Base-by-base conservation (phyloP, 2,113 vertebrate species). In the Odontophorus gujanensis region DNA sequence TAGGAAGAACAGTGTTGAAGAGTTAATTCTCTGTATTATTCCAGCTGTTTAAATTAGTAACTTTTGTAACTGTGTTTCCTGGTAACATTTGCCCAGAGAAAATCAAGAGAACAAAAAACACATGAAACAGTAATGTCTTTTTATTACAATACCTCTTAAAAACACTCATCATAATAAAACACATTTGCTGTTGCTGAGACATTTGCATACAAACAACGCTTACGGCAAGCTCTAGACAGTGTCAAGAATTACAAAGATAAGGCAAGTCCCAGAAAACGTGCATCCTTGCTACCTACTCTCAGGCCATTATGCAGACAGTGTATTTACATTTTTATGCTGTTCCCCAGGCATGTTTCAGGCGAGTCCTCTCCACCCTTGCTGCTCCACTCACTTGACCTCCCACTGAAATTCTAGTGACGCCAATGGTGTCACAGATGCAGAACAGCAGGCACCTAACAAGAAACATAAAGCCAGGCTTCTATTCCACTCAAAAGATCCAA, bases 81-180 rank as follows among this genome's bases (percentile, higher is more conserved):
- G 13, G 40, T 65, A 78, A 77, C 1, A 1, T 45, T 65, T 79
- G 38, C 62, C 32, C 15, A n/a, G 32, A 78, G 45, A 81, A 92
- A 75, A 82, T 65, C 18, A 30, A 55, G 28, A 89, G 57, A 89
- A 95, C 76, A 62, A 83, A 91, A 90, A 76, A 72, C 92, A 96
- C n/a, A 5, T 11, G 36, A 81, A 83, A 45, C 75, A 69, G 50
- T 80, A 92, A 87, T 34, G 7, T 93, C 67, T 93, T 90, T 96
- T 97, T 96, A 97, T 97, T 96, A 96, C 96, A 96, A 92, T 89
- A 96, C 47, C 25, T 93, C 85, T 93, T 81, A 53, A 84, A 84
- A 88, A 89, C 43, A 93, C 24, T 87, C 81, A 50, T 74, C 1
- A 1, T 87, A 77, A 77, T 75, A 87, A 95, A 95, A 92, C 61